Evolutionary conservation across 1,140 invertebrate genomes (phyloP).

Genomic region (Protaetia brevitarsis): DNA sequence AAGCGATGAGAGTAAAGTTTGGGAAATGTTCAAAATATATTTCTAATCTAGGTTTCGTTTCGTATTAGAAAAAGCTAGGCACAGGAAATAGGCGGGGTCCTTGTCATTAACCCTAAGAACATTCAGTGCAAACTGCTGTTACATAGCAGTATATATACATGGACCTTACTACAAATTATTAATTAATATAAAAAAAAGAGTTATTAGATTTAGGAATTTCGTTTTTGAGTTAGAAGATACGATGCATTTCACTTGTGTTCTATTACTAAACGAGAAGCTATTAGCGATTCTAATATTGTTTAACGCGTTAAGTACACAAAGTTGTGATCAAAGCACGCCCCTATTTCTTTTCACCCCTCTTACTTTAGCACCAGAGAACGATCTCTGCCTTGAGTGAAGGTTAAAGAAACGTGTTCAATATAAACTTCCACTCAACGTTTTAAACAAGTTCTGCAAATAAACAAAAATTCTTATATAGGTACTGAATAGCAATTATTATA

Average conservation of each 20-base stretch:
- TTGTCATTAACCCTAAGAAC: constrained; percentile 19
- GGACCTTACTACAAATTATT: constrained; percentile 6
- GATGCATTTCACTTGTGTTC: constrained; percentile 19
- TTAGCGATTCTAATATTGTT: too few species aligned
- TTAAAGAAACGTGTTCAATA: too few species aligned
- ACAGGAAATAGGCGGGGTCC: constrained; percentile 36
- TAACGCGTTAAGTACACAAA: too few species aligned
- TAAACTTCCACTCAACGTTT: too few species aligned
- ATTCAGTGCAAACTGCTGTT: constrained; percentile 21
- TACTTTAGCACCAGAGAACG: too few species aligned
- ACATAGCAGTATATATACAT: not conserved
- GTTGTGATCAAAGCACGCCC: too few species aligned
- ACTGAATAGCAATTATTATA: too few species aligned
- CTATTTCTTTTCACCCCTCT: too few species aligned
- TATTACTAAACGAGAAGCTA: too few species aligned
- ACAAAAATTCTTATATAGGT: too few species aligned
- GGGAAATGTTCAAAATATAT: constrained; percentile 28
- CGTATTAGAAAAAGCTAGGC: constrained; percentile 34
- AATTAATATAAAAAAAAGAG: constrained; percentile 10
- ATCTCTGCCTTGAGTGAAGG: too few species aligned
- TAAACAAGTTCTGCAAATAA: too few species aligned
- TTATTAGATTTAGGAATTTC: constrained; percentile 9
- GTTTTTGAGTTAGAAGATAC: constrained; percentile 13
- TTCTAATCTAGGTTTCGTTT: constrained; percentile 23
- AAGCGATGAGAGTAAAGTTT: constrained; percentile 25